Evolutionary conservation across 2,888 invertebrate species (phyloP).

Genomic region (Himalopsyche japonica): DNA sequence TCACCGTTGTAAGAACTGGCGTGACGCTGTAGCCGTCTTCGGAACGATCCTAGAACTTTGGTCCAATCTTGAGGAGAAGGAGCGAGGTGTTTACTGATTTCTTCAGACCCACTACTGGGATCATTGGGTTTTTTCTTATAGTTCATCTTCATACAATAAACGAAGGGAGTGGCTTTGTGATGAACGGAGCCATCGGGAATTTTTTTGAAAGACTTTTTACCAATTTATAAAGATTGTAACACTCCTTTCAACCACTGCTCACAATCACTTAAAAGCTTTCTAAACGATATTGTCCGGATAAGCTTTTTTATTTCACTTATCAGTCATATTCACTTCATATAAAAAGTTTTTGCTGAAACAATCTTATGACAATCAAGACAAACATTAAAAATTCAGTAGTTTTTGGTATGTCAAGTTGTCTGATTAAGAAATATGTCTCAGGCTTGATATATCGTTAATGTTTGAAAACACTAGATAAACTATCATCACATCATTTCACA

Average conservation of each 20-base stretch:
- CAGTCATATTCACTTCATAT: neutral
- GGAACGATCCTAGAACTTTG: neutral
- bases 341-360: neutral
- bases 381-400: neutral
- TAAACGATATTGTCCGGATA: neutral
- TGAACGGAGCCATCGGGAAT: too few relatives aligned
- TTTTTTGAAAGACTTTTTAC: too few relatives aligned
- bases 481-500: too few relatives aligned
- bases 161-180: too few relatives aligned
- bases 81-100: neutral
- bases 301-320: neutral
- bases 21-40: conserved; percentile 18
- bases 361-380: neutral
- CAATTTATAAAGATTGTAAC: too few relatives aligned
- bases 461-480: too few relatives aligned
- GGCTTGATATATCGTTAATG: too few relatives aligned
- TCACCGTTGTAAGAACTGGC: conserved; percentile 32
- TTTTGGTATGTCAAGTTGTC: too few relatives aligned
- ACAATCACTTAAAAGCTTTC: neutral
- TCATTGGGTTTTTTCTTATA: neutral
- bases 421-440: too few relatives aligned
- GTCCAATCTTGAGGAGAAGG: neutral
- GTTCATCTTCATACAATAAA: neutral
- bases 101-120: neutral
- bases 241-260: too few relatives aligned